Conservation (phyloP, 1,140 invertebrate species). For the Drosophila mojavensis region DNA sequence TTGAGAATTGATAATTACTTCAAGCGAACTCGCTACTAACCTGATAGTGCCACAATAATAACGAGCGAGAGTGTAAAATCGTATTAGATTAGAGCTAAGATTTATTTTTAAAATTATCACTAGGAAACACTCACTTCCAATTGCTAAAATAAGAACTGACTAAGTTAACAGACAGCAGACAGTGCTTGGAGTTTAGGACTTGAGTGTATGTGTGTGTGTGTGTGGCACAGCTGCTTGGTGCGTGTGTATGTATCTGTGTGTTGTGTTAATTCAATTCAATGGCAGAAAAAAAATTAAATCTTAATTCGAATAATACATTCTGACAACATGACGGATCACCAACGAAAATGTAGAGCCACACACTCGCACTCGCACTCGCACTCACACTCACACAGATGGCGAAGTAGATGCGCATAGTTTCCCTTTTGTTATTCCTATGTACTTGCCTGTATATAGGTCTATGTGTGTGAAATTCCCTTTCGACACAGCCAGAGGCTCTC, state of each 20-base stretch:
- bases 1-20: constrained; percentile 14
- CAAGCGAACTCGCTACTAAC: constrained; percentile 14
- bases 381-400: constrained; percentile 17
- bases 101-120: constrained; percentile 38
- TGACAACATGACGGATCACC: constrained; percentile 84
- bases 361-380: constrained; percentile 36
- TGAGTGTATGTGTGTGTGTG: constrained; percentile 26
- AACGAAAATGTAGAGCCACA: constrained; percentile 78
- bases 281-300: constrained; percentile 81
- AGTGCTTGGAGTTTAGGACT: constrained; percentile 10
- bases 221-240: constrained; percentile 37
- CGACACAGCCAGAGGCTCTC: constrained; percentile 43
- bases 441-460: constrained; percentile 19
- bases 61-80: background rate
- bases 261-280: constrained; percentile 82
- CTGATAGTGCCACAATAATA: constrained; percentile 16
- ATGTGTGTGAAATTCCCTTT: constrained; percentile 13
- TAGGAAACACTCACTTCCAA: constrained; percentile 26
- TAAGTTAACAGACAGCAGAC: constrained; percentile 30
- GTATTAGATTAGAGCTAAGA: constrained; percentile 29
- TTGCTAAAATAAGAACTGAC: constrained; percentile 31
- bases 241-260: constrained; percentile 30
- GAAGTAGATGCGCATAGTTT: constrained; percentile 71
- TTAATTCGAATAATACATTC: constrained; percentile 84
- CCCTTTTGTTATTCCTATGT: constrained; percentile 63